Evolutionary conservation across 2,888 invertebrate genomes (phyloP), one percentile per base, ranked within the genome.

Genomic region (Papilio demoleus): DNA sequence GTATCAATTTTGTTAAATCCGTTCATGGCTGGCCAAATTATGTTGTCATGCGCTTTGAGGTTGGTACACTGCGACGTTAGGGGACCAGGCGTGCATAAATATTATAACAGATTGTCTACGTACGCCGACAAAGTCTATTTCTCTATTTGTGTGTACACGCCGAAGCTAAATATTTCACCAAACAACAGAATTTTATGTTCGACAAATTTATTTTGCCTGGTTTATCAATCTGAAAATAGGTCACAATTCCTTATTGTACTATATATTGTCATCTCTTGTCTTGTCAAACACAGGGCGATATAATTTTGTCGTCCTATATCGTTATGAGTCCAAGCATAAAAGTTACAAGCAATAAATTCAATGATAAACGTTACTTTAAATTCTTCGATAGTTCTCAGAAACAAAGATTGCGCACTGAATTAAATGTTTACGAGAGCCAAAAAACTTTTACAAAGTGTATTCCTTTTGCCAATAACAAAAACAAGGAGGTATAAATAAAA

Each of bases 41-140:
- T 38, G 53, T 53, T 64, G 64, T 38, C 64, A 36, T 53, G 50
- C 47, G 63, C 64, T 64, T 40, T 60, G 60, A 64, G 64, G 64
- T 53, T 38, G 24, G 36, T 64, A 50, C 64, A 22, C 27, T 38
- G 38, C 36, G 36, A 53, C 64, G 64, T 45, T 64, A 11, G 64
- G 63, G 64, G 38, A 64, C 53, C 36, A 50, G 53, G 24, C 19
- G 64, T 14, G 24, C 38, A 64, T 64, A 38, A 64, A 64, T 64
- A 53, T 53, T 64, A 64, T 27, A 64, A 8, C 27, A 64, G 64
- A 53, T 53, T 64, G 64, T 64, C 53, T 64, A 38, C 64, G 53
- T 53, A 64, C 34, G n/a, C 53, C 12, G 64, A 60, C 60, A 60
- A 53, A 63, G 50, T 40, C 53, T 53, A 45, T 64, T 64, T 24